phyloP scores from a whole-genome alignment of 2,888 invertebrate genomes.

The Meta bourneti region DNA sequence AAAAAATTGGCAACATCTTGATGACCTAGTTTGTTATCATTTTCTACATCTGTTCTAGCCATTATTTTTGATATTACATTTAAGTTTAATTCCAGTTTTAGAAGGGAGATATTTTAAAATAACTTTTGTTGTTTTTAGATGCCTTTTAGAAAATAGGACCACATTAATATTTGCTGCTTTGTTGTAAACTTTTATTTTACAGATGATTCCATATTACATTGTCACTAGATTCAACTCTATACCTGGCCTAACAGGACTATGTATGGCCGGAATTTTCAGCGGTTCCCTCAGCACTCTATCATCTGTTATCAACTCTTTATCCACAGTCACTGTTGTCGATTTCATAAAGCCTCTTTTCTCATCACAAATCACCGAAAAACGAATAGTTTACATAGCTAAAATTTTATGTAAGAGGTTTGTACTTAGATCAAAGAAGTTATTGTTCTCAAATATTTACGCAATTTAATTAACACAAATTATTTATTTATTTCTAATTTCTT shows the following conservation, averaged over 20 bases:
- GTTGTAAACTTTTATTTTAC: neutral
- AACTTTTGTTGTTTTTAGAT: no score
- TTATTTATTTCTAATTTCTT: no score
- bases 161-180: neutral
- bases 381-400: slow-evolving; percentile 3
- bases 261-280: slow-evolving; percentile 94
- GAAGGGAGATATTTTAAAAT: neutral
- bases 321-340: slow-evolving; percentile 94
- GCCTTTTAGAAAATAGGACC: no score
- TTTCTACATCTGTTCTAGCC: no score
- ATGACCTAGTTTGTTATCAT: no score
- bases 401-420: slow-evolving; percentile 12
- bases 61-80: neutral
- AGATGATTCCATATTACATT: slow-evolving; percentile 81
- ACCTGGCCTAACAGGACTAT: slow-evolving; percentile 92
- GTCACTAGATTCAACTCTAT: slow-evolving; percentile 82
- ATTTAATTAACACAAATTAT: no score
- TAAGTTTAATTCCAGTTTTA: no score
- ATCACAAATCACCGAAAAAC: neutral
- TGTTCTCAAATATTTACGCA: no score
- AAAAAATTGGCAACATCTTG: no score
- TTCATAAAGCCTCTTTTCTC: slow-evolving; percentile 84
- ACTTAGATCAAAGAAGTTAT: neutral
- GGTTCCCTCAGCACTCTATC: slow-evolving; percentile 95
- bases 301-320: slow-evolving; percentile 92